Evolutionary conservation across 2,888 invertebrate species (phyloP).

Genomic region (Heliconius cydno): DNA sequence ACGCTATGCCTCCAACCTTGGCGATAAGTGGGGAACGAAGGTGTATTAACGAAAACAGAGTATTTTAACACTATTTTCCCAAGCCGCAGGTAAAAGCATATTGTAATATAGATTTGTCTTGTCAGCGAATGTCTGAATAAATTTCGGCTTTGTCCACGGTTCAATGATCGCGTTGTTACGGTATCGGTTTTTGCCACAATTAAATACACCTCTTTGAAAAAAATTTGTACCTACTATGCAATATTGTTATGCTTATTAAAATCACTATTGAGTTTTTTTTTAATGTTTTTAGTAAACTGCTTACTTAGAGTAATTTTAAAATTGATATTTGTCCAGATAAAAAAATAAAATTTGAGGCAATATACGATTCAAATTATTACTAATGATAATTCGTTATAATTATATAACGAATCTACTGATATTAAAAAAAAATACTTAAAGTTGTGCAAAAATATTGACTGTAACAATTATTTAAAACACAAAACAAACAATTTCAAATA

Average conservation of each 20-base stretch:
- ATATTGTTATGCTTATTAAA: slow-evolving; percentile 5
- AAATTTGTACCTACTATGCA: slow-evolving; percentile 7
- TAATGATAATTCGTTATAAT: too few relatives aligned
- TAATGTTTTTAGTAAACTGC: not conserved
- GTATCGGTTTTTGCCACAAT: slow-evolving; percentile 29
- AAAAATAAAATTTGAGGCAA: not conserved
- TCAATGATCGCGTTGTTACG: slow-evolving; percentile 33
- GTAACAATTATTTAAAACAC: too few relatives aligned
- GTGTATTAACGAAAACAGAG: too few relatives aligned
- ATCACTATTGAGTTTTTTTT: not conserved
- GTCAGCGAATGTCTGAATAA: slow-evolving; percentile 29
- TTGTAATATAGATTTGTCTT: slow-evolving; percentile 2
- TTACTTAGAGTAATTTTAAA: not conserved
- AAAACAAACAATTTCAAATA: too few relatives aligned
- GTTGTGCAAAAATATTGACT: not conserved
- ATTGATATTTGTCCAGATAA: not conserved
- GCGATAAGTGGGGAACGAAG: too few relatives aligned
- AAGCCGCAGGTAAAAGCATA: not conserved
- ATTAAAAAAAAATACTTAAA: not conserved
- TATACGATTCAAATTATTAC: too few relatives aligned
- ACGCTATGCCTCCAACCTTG: too few relatives aligned
- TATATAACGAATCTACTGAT: too few relatives aligned
- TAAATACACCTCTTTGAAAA: slow-evolving; percentile 26
- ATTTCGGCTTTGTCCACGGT: slow-evolving; percentile 40
- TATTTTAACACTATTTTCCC: too few relatives aligned